phyloP scores from a whole-genome alignment of 2,797 vertebrate species.

The Sebastes hubbsi region DNA sequence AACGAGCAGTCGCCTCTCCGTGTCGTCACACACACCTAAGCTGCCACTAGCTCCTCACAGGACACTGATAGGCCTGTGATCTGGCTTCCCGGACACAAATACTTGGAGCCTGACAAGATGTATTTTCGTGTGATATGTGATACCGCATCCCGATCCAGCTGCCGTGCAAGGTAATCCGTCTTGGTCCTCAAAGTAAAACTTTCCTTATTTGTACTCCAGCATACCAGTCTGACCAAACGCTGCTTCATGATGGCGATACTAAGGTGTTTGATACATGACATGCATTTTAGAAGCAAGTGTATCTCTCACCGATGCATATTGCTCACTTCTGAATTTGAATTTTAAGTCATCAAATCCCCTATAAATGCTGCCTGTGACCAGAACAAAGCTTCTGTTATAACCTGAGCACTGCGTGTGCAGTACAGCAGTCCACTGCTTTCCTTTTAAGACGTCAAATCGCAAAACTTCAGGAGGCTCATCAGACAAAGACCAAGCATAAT shows the following conservation, averaged over 20 bases:
- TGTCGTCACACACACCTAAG: too few species aligned
- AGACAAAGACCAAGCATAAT: conserved; percentile 15
- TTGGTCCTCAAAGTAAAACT: neutral
- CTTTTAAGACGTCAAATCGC: conserved; percentile 5
- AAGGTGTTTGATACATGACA: neutral
- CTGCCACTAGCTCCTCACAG: too few species aligned
- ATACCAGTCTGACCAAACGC: neutral
- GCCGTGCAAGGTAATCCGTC: neutral
- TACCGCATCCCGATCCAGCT: neutral
- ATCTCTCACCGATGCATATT: neutral
- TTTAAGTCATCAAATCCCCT: neutral
- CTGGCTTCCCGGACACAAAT: neutral
- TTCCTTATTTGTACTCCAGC: neutral
- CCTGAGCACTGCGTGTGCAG: neutral
- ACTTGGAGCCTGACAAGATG: neutral
- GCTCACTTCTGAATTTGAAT: neutral
- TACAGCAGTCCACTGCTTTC: neutral
- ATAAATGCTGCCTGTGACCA: neutral
- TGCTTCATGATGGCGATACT: neutral
- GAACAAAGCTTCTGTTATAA: neutral
- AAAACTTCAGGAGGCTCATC: conserved; percentile 2
- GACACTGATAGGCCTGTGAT: fast-evolving
- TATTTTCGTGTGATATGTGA: neutral
- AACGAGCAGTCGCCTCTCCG: too few species aligned
- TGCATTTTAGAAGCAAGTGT: neutral